These are phyloP conservation scores for Rhopalosiphum maidis DNA, from an alignment of 1,140 invertebrate species.

Conservation along the genomic window DNA sequence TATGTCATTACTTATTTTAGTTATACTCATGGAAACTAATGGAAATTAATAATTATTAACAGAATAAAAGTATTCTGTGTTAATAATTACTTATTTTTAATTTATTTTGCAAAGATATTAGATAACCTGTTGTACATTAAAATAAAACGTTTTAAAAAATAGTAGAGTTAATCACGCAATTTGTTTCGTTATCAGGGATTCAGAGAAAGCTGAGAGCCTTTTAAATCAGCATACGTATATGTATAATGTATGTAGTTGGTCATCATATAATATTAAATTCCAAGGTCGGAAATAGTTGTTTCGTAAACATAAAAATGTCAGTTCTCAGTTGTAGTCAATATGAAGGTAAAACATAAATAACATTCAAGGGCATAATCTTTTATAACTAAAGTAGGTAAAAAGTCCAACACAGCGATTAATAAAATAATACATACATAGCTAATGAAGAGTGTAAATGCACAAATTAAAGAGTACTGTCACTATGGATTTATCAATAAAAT, in stretches of 20 bases:
- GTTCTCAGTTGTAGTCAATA: background rate
- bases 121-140: background rate
- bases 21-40: background rate
- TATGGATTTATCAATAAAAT: background rate
- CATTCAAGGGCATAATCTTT: background rate
- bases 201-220: background rate
- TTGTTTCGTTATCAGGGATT: background rate
- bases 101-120: background rate
- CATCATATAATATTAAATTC: background rate
- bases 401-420: background rate
- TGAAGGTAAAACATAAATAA: conserved; percentile 28
- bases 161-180: background rate
- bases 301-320: conserved; percentile 15
- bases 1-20: background rate
- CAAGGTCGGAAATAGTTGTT: conserved; percentile 35
- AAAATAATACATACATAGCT: background rate
- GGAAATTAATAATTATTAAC: too few species aligned
- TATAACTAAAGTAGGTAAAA: background rate
- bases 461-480: background rate
- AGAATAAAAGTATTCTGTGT: too few species aligned
- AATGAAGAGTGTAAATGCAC: background rate
- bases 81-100: background rate
- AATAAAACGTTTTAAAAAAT: background rate
- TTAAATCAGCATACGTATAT: background rate
- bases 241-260: background rate